A percentile compares a stretch with the other conserved stretches of the same genome.
Evolutionary conservation across 92 coral and sea anemone genomes (phyloP).

Genomic region (Epizoanthus ramosus): DNA sequence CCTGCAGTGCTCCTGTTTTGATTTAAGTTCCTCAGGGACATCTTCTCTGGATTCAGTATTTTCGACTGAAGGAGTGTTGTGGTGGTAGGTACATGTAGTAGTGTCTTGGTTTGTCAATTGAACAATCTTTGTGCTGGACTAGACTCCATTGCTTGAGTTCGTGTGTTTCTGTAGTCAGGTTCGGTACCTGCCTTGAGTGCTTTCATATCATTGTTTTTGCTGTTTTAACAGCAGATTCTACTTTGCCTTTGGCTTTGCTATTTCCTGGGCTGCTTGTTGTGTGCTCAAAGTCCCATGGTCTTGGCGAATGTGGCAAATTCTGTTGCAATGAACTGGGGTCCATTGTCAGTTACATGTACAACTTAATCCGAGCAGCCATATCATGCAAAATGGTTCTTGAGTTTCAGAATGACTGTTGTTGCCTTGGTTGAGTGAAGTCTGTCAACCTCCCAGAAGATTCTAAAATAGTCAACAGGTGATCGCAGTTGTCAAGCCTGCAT

Average conservation of each 20-base stretch:
- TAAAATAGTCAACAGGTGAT: slow-evolving; percentile 24
- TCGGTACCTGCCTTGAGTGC: slow-evolving; percentile 34
- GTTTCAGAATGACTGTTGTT: slow-evolving; percentile 34
- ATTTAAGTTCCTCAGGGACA: not conserved
- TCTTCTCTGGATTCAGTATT: not conserved
- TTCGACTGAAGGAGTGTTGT: not conserved
- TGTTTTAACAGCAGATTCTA: slow-evolving; percentile 30
- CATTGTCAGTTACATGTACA: slow-evolving; percentile 26
- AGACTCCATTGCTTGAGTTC: slow-evolving; percentile 25
- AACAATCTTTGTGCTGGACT: slow-evolving; percentile 20
- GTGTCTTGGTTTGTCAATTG: slow-evolving; percentile 1
- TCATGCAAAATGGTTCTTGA: slow-evolving; percentile 45
- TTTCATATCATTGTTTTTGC: not conserved
- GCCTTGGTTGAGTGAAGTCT: slow-evolving; percentile 2
- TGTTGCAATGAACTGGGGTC: slow-evolving; percentile 25
- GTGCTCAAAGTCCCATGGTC: slow-evolving; percentile 49
- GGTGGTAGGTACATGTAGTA: slow-evolving; percentile 10
- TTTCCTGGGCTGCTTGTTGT: slow-evolving; percentile 33
- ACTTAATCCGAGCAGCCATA: slow-evolving; percentile 46
- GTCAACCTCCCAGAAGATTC: slow-evolving; percentile 36
- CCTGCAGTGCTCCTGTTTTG: slow-evolving; percentile 2
- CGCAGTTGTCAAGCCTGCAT: slow-evolving; percentile 2
- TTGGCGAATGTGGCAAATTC: slow-evolving; percentile 30
- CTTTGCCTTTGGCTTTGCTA: slow-evolving; percentile 25
- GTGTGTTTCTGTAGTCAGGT: slow-evolving; percentile 12